Conservation (phyloP, 2,888 invertebrate species). For the Ptychoptera albimana region DNA sequence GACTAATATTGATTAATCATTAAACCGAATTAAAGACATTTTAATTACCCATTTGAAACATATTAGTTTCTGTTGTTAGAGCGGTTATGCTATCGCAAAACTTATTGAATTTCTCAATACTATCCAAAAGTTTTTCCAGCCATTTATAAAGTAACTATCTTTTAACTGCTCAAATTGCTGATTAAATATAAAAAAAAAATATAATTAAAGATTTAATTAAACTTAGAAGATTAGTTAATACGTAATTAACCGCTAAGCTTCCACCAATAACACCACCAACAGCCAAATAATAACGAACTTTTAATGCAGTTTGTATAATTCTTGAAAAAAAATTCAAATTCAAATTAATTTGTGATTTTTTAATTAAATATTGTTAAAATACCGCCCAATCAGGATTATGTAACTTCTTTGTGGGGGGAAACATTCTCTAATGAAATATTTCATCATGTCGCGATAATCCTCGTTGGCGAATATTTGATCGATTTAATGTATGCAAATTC, state of each 20-base stretch:
- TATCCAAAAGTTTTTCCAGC: constrained; percentile 71
- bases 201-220: background rate
- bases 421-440: background rate
- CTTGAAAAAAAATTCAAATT: constrained; percentile 21
- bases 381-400: constrained; percentile 43
- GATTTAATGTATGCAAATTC: constrained; percentile 12
- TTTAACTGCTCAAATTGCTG: constrained; percentile 95
- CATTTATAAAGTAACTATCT: constrained; percentile 78
- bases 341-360: background rate
- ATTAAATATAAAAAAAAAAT: constrained; percentile 6
- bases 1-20: background rate
- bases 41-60: constrained; percentile 56
- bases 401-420: constrained; percentile 36
- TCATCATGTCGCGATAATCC: background rate
- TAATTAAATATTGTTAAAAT: background rate
- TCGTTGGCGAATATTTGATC: background rate
- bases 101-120: constrained; percentile 61
- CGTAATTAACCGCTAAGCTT: constrained; percentile 79
- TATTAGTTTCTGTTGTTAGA: constrained; percentile 52
- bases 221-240: too few relatives aligned
- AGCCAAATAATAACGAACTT: constrained; percentile 78
- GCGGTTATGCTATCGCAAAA: constrained; percentile 56
- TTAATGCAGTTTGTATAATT: constrained; percentile 61
- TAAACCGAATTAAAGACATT: background rate
- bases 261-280: constrained; percentile 89